These are phyloP conservation scores for Campaea margaritaria DNA, from an alignment of 2,888 invertebrate species.

Conservation along the genomic window DNA sequence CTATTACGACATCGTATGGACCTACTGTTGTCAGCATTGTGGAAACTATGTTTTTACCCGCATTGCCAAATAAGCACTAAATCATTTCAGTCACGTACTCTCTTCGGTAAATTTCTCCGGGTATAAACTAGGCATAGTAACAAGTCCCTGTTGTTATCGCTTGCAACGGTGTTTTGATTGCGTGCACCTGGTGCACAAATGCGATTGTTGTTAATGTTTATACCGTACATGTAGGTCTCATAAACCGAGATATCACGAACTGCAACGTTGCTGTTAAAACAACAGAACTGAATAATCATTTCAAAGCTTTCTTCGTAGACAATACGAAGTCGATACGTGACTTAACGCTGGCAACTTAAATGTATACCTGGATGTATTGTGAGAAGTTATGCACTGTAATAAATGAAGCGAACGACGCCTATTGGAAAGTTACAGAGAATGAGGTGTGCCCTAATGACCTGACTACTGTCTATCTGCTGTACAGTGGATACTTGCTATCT, in stretches of 20 bases:
- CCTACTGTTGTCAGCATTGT: not conserved
- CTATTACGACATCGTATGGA: not conserved
- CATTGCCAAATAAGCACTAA: slow-evolving; percentile 3
- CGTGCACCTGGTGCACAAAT: slow-evolving; percentile 65
- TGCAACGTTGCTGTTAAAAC: slow-evolving; percentile 56
- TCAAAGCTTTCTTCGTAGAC: slow-evolving; percentile 38
- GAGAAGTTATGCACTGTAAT: slow-evolving; percentile 12
- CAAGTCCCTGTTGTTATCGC: slow-evolving; percentile 52
- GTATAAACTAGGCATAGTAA: slow-evolving; percentile 46
- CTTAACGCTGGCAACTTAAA: slow-evolving; percentile 20
- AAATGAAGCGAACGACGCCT: slow-evolving; percentile 21
- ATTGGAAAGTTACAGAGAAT: slow-evolving; percentile 57
- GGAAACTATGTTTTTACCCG: slow-evolving; percentile 5
- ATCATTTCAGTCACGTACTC: slow-evolving; percentile 18
- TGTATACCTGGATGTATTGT: slow-evolving; percentile 14
- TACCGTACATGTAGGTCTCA: slow-evolving; percentile 40
- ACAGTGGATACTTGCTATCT: slow-evolving; percentile 15
- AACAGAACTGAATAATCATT: slow-evolving; percentile 43
- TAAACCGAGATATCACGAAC: slow-evolving; percentile 58
- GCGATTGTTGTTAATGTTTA: slow-evolving; percentile 56
- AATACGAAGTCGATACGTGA: slow-evolving; percentile 29
- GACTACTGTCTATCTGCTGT: slow-evolving; percentile 39
- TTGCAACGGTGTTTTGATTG: slow-evolving; percentile 60
- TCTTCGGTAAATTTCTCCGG: slow-evolving; percentile 32
- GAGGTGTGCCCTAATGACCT: slow-evolving; percentile 54